Evolutionary conservation across 2,797 vertebrate species (phyloP).

Genomic region (Muscicapa striata): DNA sequence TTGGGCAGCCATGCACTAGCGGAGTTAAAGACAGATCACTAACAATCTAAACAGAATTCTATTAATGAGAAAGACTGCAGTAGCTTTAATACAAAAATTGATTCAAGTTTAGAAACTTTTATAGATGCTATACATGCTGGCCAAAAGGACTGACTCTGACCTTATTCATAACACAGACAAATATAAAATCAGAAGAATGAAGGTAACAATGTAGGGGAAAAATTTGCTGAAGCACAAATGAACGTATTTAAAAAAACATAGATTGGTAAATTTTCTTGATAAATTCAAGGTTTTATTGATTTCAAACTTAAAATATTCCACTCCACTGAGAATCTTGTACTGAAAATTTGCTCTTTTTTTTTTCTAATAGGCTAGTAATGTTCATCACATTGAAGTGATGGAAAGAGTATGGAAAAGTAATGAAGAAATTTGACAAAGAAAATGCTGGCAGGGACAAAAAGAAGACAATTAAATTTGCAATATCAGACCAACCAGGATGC

Average conservation of each 20-base stretch:
- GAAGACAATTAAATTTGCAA: not conserved
- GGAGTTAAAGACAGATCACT: not conserved
- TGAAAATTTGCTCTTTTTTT: not conserved
- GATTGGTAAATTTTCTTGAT: not conserved
- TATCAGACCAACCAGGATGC: not conserved
- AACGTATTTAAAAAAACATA: not conserved
- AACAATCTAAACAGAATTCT: not conserved
- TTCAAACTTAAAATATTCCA: constrained; percentile 11
- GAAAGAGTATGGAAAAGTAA: not conserved
- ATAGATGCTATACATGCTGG: not conserved
- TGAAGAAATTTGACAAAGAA: not conserved
- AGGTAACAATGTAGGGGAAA: not conserved
- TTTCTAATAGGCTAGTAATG: not conserved
- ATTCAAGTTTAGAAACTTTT: not conserved
- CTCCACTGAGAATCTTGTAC: not conserved
- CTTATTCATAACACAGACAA: not conserved
- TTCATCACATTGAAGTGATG: not conserved
- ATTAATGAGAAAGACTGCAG: not conserved
- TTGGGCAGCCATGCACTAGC: not conserved
- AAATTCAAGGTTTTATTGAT: not conserved
- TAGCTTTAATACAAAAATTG: not conserved
- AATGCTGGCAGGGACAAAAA: not conserved
- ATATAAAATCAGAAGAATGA: not conserved
- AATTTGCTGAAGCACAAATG: not conserved
- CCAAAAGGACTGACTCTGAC: not conserved